phyloP scores from a whole-genome alignment of 2,113 vertebrate genomes.

The Protomyctophum bolini region DNA sequence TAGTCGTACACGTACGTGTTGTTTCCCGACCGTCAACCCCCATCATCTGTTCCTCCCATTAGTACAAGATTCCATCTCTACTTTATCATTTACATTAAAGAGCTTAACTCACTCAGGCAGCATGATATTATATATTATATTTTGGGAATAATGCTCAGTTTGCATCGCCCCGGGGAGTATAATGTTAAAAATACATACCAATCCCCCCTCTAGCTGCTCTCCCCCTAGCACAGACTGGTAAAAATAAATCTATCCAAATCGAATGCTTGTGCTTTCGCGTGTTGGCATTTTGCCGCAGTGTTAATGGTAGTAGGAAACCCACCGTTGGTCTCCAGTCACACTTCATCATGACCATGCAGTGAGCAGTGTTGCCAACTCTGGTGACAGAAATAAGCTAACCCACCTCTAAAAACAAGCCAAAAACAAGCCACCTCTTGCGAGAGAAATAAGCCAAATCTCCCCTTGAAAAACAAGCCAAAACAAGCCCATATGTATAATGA shows the following conservation, averaged over 20 bases:
- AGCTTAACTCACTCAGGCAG: constrained; percentile 68
- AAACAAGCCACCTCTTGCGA: no score
- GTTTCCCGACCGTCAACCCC: constrained; percentile 13
- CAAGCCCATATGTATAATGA: no score
- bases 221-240: constrained; percentile 28
- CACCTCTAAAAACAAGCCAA: no score
- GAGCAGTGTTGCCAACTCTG: not conserved
- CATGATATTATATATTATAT: constrained; percentile 16
- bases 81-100: constrained; percentile 61
- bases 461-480: no score
- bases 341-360: constrained; percentile 51
- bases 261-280: constrained; percentile 45
- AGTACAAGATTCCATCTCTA: constrained; percentile 52
- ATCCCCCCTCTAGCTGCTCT: constrained; percentile 42
- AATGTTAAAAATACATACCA: constrained; percentile 2
- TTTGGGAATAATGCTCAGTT: constrained; percentile 38
- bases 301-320: constrained; percentile 35
- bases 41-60: constrained; percentile 5
- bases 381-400: no score
- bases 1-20: constrained; percentile 12
- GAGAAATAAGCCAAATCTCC: no score
- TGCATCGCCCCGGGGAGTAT: constrained; percentile 56
- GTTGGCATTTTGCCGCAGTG: constrained; percentile 46
- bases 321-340: constrained; percentile 38
- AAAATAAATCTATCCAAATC: constrained; percentile 57